These are phyloP conservation scores for Austrofundulus limnaeus DNA, from an alignment of 2,113 vertebrate genomes.

Conservation along the genomic window DNA sequence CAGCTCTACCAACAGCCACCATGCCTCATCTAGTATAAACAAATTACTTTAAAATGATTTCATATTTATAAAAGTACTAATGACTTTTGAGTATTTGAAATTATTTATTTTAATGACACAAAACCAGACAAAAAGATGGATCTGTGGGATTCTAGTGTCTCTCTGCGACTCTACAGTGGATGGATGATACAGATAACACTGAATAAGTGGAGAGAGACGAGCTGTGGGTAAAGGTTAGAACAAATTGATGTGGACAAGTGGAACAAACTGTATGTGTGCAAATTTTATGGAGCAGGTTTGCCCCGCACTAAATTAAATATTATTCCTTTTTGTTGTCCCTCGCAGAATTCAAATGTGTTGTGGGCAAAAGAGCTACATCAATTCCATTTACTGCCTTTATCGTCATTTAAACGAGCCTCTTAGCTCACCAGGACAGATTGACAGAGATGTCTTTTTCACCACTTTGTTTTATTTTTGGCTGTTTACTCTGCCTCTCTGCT, in stretches of 20 bases:
- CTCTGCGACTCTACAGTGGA: too few relatives aligned
- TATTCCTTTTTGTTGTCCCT: slow-evolving; percentile 52
- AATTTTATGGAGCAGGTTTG: slow-evolving; percentile 54
- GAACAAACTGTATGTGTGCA: slow-evolving; percentile 66
- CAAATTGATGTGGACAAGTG: slow-evolving; percentile 56
- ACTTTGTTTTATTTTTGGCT: slow-evolving; percentile 77
- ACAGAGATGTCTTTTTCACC: slow-evolving; percentile 58
- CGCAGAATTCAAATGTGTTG: slow-evolving; percentile 45
- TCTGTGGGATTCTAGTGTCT: too few relatives aligned
- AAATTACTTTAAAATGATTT: too few relatives aligned
- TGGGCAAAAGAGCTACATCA: slow-evolving; percentile 55
- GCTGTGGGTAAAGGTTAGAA: slow-evolving; percentile 28
- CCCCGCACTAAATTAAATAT: slow-evolving; percentile 60
- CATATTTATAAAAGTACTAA: too few relatives aligned
- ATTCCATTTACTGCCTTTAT: slow-evolving; percentile 54
- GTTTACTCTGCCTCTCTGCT: slow-evolving; percentile 70
- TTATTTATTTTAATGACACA: too few relatives aligned
- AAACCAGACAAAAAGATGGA: too few relatives aligned
- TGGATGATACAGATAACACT: too few relatives aligned
- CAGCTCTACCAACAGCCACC: too few relatives aligned
- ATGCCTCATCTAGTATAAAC: too few relatives aligned
- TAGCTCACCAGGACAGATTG: slow-evolving; percentile 53
- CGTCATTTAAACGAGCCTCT: slow-evolving; percentile 63
- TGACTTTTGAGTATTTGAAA: too few relatives aligned
- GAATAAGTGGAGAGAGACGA: slow-evolving; percentile 8